Base-by-base conservation (phyloP, 2,888 invertebrate genomes). In the Sussaba pulchella region DNA sequence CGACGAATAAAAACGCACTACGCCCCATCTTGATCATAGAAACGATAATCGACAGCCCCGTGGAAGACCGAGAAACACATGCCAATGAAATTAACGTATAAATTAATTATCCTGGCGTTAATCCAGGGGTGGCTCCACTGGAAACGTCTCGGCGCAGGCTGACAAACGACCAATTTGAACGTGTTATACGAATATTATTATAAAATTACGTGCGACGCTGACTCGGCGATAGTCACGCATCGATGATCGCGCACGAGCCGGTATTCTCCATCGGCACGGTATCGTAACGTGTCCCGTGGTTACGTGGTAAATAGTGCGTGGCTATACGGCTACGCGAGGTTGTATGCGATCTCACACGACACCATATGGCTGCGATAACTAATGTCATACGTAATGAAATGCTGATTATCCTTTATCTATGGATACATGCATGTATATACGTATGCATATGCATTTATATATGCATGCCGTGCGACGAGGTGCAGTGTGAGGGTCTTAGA, bases 341-440 rank as follows among this genome's bases (percentile, higher is more conserved):
- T 41, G 47, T 21, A 9, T n/a, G n/a, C n/a, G 14, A 47, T 69
- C 75, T 71, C 75, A 71, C 70, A 71, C 70, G 61, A 71, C 19
- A 61, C 79, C 79, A 79, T 79, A 79, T 75, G 79, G 71, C 66
- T 70, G 79, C 75, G 79, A 74, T 61, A 71, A 66, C 71, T 75
- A 39, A 79, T 75, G 71, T 50, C 41, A 70, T 71, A 71, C 75
- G 71, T 50, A 66, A 71, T 50, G 52, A 75, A 71, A 79, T 79
- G 66, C 43, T 66, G 70, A 79, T 79, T 52, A 45, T 9, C 10
- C 47, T 57, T n/a, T 63, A 59, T 39, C 36, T 64, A 39, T 24
- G 12, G 10, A 50, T 9, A 24, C 5, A 39, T 43, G 36, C 17
- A 4, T 39, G 36, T 50, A 24, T 52, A 2, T 52, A 24, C 5